Evolutionary conservation across 2,113 vertebrate species (phyloP).

Genomic region (Scomber scombrus): DNA sequence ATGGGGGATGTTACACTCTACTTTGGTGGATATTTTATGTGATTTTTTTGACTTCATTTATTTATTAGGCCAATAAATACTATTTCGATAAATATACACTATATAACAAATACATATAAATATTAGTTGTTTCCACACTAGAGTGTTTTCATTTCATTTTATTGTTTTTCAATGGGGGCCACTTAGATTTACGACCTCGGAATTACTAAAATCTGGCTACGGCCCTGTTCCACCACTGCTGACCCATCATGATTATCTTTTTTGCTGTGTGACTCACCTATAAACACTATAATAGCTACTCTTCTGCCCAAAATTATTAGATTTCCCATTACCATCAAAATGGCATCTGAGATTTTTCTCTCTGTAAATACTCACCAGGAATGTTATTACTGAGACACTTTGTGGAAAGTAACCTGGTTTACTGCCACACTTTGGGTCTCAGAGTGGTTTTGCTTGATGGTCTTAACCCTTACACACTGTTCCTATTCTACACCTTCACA

Average conservation of each 20-base stretch:
- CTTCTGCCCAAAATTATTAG: not conserved
- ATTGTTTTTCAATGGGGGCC: not conserved
- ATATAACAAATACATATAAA: too few relatives aligned
- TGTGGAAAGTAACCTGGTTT: constrained; percentile 19
- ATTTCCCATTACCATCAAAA: constrained; percentile 5
- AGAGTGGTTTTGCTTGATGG: constrained; percentile 9
- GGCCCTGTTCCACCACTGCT: not conserved
- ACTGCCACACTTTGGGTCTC: constrained; percentile 7
- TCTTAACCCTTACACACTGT: not conserved
- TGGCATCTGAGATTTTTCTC: not conserved
- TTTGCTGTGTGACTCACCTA: not conserved
- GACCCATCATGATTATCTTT: not conserved
- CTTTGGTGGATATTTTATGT: not conserved
- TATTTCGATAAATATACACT: too few relatives aligned
- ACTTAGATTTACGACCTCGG: not conserved
- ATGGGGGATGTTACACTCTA: not conserved
- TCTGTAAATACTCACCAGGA: constrained; percentile 22
- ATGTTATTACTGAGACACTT: constrained; percentile 6
- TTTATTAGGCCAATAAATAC: not conserved
- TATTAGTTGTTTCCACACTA: not conserved
- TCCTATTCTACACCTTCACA: too few relatives aligned
- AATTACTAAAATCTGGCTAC: not conserved
- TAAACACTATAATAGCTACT: not conserved
- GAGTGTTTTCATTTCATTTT: not conserved
- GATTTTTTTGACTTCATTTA: too few relatives aligned